phyloP scores from a whole-genome alignment of 1,140 invertebrate species.

The Trigoniulus corallinus region DNA sequence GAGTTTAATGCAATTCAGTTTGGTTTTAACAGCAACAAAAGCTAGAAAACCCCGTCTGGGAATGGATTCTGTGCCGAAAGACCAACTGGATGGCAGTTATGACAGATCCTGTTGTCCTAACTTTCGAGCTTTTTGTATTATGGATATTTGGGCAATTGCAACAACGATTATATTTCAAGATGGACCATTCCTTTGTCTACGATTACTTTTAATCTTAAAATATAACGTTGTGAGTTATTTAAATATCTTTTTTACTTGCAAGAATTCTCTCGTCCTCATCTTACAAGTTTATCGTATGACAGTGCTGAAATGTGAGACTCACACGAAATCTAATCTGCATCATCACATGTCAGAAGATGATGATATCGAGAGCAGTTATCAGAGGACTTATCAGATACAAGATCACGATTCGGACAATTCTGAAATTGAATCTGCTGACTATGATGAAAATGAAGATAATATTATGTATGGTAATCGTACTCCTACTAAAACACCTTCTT shows the following conservation, averaged over 20 bases:
- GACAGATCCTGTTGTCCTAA: neutral
- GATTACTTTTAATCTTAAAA: constrained; percentile 63
- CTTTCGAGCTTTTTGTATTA: constrained; percentile 10
- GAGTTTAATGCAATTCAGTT: constrained; percentile 76
- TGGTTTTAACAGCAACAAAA: constrained; percentile 73
- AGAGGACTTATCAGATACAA: neutral
- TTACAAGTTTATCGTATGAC: constrained; percentile 67
- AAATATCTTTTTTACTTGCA: constrained; percentile 83
- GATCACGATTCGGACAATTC: neutral
- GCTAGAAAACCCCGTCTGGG: constrained; percentile 43
- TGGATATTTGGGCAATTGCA: constrained; percentile 24
- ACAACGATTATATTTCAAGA: constrained; percentile 35
- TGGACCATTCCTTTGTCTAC: constrained; percentile 65
- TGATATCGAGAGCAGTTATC: neutral
- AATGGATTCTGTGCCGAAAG: neutral
- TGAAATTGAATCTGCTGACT: neutral
- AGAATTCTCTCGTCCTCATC: constrained; percentile 70
- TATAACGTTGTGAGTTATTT: constrained; percentile 78
- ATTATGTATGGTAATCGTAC: no score
- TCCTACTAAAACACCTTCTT: no score
- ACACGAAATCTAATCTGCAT: neutral
- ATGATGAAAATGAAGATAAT: no score
- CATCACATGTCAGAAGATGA: neutral
- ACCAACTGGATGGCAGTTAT: neutral
- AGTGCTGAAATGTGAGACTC: constrained; percentile 26